Conservation (phyloP, 2,113 vertebrate genomes). For the Sturnus vulgaris region DNA sequence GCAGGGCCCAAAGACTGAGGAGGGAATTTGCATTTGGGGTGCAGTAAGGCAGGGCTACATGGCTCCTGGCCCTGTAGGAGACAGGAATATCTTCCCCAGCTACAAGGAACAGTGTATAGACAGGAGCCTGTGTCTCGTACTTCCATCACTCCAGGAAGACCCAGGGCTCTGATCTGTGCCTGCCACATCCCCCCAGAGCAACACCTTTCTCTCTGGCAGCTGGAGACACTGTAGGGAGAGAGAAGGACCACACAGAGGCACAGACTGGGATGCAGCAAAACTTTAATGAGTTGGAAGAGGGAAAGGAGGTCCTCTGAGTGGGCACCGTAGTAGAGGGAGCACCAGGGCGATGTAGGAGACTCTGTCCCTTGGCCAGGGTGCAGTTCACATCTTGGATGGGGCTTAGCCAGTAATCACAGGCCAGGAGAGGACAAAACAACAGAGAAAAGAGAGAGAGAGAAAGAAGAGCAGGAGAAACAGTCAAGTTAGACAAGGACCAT, state of each 20-base stretch:
- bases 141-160: too few species aligned
- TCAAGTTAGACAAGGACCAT: background rate
- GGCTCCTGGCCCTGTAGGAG: background rate
- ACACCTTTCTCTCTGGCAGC: background rate
- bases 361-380: background rate
- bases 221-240: fast-evolving
- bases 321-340: fast-evolving
- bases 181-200: too few species aligned
- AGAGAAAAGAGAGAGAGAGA: too few species aligned
- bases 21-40: background rate
- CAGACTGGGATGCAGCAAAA: background rate
- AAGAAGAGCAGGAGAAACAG: background rate
- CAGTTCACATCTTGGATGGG: background rate
- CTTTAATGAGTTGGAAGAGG: background rate
- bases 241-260: background rate
- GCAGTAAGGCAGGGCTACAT: background rate
- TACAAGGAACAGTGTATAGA: too few species aligned
- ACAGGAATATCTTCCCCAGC: background rate
- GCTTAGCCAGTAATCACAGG: background rate
- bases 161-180: background rate
- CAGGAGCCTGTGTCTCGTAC: background rate
- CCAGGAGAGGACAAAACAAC: background rate
- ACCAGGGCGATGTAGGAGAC: background rate
- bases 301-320: background rate
- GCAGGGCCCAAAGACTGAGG: background rate